phyloP scores from a whole-genome alignment of 2,888 invertebrate species.

The Aleiodes testaceus region DNA sequence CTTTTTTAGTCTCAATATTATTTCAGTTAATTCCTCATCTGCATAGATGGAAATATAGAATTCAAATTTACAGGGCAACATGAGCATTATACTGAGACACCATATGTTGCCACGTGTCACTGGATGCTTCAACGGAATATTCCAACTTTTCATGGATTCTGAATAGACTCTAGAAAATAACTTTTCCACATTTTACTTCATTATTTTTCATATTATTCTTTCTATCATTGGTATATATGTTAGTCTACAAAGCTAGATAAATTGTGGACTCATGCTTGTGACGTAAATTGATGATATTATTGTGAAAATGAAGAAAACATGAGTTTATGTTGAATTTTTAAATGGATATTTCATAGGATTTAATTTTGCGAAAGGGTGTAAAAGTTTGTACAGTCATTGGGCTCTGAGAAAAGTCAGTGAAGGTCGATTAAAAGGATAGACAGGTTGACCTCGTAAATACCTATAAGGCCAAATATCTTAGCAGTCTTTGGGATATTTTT shows the following conservation, averaged over 20 bases:
- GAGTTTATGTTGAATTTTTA: background rate
- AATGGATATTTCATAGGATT: conserved; percentile 18
- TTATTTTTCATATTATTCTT: background rate
- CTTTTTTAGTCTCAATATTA: too few relatives aligned
- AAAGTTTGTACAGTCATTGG: conserved; percentile 11
- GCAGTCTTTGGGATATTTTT: background rate
- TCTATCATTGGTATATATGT: background rate
- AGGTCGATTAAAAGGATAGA: conserved; percentile 20
- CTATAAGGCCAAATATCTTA: conserved; percentile 5
- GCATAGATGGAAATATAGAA: background rate
- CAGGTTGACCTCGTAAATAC: conserved; percentile 17
- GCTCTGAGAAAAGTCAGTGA: conserved; percentile 7
- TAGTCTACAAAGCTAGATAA: background rate
- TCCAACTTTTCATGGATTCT: conserved; percentile 7
- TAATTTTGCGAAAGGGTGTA: background rate
- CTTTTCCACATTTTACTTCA: conserved; percentile 15
- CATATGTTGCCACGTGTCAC: conserved; percentile 30
- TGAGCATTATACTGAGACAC: conserved; percentile 9
- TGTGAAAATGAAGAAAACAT: background rate
- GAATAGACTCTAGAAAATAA: conserved; percentile 10
- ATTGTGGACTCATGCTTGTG: conserved; percentile 7
- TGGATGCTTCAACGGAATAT: background rate
- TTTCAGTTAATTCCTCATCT: too few relatives aligned
- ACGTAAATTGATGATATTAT: conserved; percentile 24
- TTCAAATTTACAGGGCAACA: conserved; percentile 16